Base-by-base conservation (phyloP, 2,113 vertebrate species). In the Carettochelys insculpta region DNA sequence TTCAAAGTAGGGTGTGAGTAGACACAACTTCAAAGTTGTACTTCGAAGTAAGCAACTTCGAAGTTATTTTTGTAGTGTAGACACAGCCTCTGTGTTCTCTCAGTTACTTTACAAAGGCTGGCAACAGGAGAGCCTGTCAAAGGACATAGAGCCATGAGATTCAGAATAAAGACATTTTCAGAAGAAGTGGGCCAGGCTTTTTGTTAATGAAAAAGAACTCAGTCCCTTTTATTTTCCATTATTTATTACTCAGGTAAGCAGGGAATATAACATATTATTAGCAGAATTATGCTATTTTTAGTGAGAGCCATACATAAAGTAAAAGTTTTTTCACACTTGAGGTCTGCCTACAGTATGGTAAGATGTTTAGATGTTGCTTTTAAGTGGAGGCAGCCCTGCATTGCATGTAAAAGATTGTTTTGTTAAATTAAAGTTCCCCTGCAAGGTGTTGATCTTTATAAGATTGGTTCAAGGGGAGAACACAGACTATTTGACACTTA, bases 61-160 rank as follows among this genome's bases (percentile, higher is more conserved):
- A n/a, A n/a, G n/a, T n/a, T n/a, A n/a, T n/a, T n/a, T n/a, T n/a
- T n/a, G n/a, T n/a, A n/a, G n/a, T n/a, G n/a, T n/a, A n/a, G n/a
- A n/a, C n/a, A n/a, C n/a, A n/a, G n/a, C n/a, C n/a, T n/a, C n/a
- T 48, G 47, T 4, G 0, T 86, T 92, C 61, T 87, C 71, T 77
- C 0, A 0, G 24, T 91, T 87, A 48, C 90, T 86, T 90, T 89
- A 83, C 48, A 75, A 93, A 92, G 91, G 76, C 85, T 34, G 68
- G 53, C 77, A 82, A 79, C 38, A 89, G 82, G 9, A 76, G 83
- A 73, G 8, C 38, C 58, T 47, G 87, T 29, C 19, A 43, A 84
- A 87, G 78, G 87, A 94, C 19, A 8, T 38, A 65, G 17, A 65
- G 61, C 61, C 61, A 65, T 73, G 54, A 93, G n/a, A 92, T 89